Percentiles rank a stretch among this genome's conserved stretches.
Evolutionary conservation across 2,797 vertebrate genomes (phyloP).

Genomic region (Denticeps clupeoides): DNA sequence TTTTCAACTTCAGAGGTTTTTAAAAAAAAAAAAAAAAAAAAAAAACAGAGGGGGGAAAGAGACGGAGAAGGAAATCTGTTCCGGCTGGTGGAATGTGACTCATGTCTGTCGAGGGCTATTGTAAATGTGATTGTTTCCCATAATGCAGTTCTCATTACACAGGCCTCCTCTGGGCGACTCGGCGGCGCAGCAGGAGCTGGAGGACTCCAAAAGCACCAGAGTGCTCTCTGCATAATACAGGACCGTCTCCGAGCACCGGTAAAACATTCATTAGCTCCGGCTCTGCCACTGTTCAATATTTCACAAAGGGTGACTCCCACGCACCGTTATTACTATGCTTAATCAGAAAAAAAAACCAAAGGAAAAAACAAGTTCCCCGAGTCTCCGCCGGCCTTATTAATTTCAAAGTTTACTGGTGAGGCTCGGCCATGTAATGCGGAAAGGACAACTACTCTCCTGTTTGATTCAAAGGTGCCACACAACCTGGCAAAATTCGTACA

Average conservation of each 20-base stretch:
- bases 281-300: conserved; percentile 32
- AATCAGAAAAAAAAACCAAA: conserved; percentile 7
- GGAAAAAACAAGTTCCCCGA: background rate
- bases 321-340: conserved; percentile 22
- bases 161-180: background rate
- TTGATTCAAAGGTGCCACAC: too few species aligned
- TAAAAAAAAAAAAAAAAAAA: background rate
- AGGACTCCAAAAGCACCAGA: background rate
- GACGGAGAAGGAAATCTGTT: too few species aligned
- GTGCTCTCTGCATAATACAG: conserved; percentile 16
- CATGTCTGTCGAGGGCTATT: too few species aligned
- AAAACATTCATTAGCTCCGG: conserved; percentile 26
- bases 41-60: background rate
- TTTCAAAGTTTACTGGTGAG: too few species aligned
- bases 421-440: too few species aligned
- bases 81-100: too few species aligned
- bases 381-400: too few species aligned
- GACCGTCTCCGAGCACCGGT: conserved; percentile 17
- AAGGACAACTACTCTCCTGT: too few species aligned
- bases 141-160: background rate
- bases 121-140: background rate
- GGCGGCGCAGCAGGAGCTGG: background rate
- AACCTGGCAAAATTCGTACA: too few species aligned
- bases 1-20: too few species aligned
- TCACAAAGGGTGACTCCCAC: conserved; percentile 22